A percentile compares a stretch with the other conserved stretches of the same genome.
Evolutionary conservation across 2,888 invertebrate genomes (phyloP).

Genomic region (Megamerina dolium): DNA sequence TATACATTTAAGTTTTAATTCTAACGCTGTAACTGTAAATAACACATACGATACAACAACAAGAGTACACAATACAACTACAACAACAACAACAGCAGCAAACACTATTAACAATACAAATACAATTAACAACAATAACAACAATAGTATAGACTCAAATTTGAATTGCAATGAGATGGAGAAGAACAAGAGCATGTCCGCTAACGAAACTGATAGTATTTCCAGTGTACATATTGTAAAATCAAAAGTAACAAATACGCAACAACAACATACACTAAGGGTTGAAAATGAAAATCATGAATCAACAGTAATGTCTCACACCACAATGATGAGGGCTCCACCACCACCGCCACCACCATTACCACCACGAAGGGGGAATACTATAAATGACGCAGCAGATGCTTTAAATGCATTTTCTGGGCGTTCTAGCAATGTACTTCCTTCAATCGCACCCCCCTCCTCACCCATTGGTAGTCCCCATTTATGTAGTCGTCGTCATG

Average conservation of each 20-base stretch:
- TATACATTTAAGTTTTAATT: no score
- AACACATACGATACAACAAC: constrained; percentile 23
- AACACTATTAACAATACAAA: constrained; percentile 4
- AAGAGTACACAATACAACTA: constrained; percentile 5
- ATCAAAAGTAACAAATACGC: constrained; percentile 18
- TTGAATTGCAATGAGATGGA: not conserved
- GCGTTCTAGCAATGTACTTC: not conserved
- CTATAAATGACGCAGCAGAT: constrained; percentile 26
- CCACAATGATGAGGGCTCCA: constrained; percentile 7
- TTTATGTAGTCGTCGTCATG: constrained; percentile 1
- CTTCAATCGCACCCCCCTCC: constrained; percentile 9
- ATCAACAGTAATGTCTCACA: constrained; percentile 4
- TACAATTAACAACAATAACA: constrained; percentile 13
- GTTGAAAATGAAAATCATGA: constrained; percentile 18
- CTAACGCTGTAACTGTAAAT: constrained; percentile 29
- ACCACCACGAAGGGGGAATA: constrained; percentile 34
- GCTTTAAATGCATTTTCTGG: constrained; percentile 18
- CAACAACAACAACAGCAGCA: constrained; percentile 10
- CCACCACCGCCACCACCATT: constrained; percentile 26
- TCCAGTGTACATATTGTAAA: constrained; percentile 33
- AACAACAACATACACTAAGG: constrained; percentile 1
- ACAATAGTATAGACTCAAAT: constrained; percentile 4
- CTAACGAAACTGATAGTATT: constrained; percentile 11
- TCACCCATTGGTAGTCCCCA: not conserved
- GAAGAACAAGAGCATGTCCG: constrained; percentile 5